Conservation (phyloP, 35 echinoderm and acorn worm genomes). For the Diadema setosum region DNA sequence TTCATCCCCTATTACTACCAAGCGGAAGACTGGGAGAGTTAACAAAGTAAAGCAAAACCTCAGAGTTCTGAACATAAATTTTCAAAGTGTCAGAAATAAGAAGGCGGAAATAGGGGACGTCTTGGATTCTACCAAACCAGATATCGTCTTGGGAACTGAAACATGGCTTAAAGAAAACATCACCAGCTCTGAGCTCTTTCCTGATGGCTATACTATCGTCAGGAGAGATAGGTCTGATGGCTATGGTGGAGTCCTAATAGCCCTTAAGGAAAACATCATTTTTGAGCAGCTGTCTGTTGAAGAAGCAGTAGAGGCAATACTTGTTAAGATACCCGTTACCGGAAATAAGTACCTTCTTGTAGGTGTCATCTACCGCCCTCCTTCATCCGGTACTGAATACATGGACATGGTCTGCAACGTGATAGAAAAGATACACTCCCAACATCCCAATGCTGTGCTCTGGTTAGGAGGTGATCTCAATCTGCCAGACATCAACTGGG, state of each 20-base stretch:
- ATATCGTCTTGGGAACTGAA: slow-evolving; percentile 13
- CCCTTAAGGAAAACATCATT: neutral
- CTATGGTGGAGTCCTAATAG: neutral
- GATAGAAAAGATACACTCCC: neutral
- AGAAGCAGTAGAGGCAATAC: neutral
- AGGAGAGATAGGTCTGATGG: slow-evolving; percentile 12
- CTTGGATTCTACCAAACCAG: neutral
- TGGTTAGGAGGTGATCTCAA: slow-evolving; percentile 26
- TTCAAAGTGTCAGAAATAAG: slow-evolving; percentile 18
- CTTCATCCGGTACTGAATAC: neutral
- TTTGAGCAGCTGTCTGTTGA: neutral
- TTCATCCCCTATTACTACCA: too few relatives aligned
- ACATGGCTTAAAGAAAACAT: slow-evolving; percentile 3
- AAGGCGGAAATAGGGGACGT: neutral
- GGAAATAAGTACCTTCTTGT: neutral
- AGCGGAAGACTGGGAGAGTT: too few relatives aligned
- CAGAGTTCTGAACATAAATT: slow-evolving; percentile 17
- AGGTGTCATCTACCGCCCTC: neutral
- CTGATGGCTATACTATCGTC: neutral
- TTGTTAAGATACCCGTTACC: neutral
- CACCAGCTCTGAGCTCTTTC: neutral
- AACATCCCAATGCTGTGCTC: neutral
- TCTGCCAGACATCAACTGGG: slow-evolving; percentile 23
- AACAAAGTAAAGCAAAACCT: too few relatives aligned
- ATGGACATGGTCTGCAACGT: neutral